Evolutionary conservation across 1,140 invertebrate genomes (phyloP), one percentile per base, ranked within the genome.

Genomic region (Drosophila prosaltans): DNA sequence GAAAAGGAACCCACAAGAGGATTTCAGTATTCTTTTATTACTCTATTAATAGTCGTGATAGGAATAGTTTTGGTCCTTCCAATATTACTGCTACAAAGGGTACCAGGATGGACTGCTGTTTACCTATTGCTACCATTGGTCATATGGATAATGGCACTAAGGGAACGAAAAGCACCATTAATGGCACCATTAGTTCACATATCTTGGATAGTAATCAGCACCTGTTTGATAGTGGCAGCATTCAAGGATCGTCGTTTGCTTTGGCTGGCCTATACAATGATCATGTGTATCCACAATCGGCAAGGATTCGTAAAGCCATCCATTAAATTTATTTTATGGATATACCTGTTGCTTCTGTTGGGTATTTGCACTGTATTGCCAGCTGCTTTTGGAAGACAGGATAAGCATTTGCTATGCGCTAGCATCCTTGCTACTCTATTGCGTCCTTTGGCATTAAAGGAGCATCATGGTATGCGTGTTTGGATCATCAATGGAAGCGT

Each of bases 321-420:
- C 0, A 0, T 62, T 0, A 74, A 74, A 16, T 79, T 88, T 7
- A 30, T 65, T 28, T 6, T 67, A 0, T 86, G 90, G 85, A 7
- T 77, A 6, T 11, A 43, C 0, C 48, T 91, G 1, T 64, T 81
- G 6, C 4, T 39, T 0, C 10, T 70, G 3, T 62, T 96, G 26
- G 8, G 63, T 9, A 41, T 93, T 93, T 51, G 71, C 39, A 97
- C 97, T 93, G 96, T 97, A 21, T 80, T 96, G 16, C 78, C 96
- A 16, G 95, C 95, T 26, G 94, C 36, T 63, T 92, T 93, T 65
- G 91, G 93, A 10, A 81, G 93, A 58, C 91, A 93, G 21, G 63
- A 69, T 64, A 92, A 93, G 40, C 74, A 74, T 39, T 63, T 96
- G 16, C 93, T 96, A 93, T 93, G 55, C 6, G 3, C 80, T 0